Base-by-base conservation (phyloP, 2,797 vertebrate genomes). In the Taeniopygia guttata region DNA sequence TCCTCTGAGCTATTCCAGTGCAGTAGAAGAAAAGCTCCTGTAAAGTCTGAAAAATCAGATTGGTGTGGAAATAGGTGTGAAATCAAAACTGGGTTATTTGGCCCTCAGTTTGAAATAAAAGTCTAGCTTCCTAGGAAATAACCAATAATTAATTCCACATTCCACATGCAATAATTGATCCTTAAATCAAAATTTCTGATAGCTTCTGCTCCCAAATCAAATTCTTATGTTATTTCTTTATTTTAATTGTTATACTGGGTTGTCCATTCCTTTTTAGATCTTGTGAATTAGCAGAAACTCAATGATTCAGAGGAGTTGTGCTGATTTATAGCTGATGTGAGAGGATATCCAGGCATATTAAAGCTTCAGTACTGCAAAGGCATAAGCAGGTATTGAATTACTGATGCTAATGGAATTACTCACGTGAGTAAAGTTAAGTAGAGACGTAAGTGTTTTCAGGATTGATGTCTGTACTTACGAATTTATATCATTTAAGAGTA, bases 321-420 rank as follows among this genome's bases (percentile, higher is more conserved):
- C 82, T 96, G 95, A 95, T 96, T 94, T 96, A 94, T 94, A 64
- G 91, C 87, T 90, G 74, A 46, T 89, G 77, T 89, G 91, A 91
- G 77, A 86, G 87, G 74, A 96, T 86, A 92, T 91, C 95, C 79
- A 70, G 83, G 80, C 91, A 40, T 94, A 94, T 86, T 94, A 82
- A 93, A 90, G 95, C 91, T 89, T 91, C 83, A 84, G 90, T 60
- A 67, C 49, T 91, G 95, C 85, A 96, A 92, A 90, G 84, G 91
- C 91, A 90, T 78, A 96, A 93, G 92, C 96, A 95, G 92, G 94
- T 96, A 91, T 93, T 94, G 95, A 94, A 96, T 96, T 96, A 95
- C 94, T 84, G 93, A 94, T 87, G 83, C 83, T 97, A 96, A 96
- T 95, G 94, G 96, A 92, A 94, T 95, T 94, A 93, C 95, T 94